phyloP scores from a whole-genome alignment of 2,113 vertebrate genomes.

The Aphyosemion australe region DNA sequence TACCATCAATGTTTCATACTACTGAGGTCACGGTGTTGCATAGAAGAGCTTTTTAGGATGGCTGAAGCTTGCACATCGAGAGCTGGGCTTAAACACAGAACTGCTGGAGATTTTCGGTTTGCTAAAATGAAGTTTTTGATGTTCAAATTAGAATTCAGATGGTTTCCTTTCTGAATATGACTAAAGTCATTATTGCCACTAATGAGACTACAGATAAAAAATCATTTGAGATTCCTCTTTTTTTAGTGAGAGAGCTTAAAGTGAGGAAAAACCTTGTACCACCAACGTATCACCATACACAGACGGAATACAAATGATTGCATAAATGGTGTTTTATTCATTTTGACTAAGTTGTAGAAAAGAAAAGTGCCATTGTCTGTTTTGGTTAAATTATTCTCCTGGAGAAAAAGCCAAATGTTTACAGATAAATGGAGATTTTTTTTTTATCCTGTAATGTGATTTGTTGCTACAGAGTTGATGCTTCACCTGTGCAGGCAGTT shows the following conservation, averaged over 20 bases:
- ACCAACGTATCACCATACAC: not conserved
- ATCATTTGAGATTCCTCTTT: slow-evolving; percentile 6
- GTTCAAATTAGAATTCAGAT: not conserved
- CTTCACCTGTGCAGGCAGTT: too few species aligned
- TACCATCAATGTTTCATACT: too few species aligned
- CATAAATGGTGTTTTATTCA: not conserved
- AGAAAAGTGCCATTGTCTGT: not conserved
- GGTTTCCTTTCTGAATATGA: not conserved
- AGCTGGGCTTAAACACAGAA: not conserved
- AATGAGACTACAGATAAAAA: not conserved
- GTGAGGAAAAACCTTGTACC: slow-evolving; percentile 1
- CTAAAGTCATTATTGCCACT: not conserved
- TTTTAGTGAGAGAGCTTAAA: not conserved
- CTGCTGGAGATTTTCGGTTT: not conserved
- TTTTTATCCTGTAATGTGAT: too few species aligned
- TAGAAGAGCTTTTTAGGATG: too few species aligned
- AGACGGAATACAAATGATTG: not conserved
- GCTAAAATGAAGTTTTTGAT: not conserved
- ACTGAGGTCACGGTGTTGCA: too few species aligned
- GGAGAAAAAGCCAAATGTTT: not conserved
- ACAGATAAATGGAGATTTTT: not conserved
- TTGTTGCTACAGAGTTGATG: too few species aligned
- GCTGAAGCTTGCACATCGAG: too few species aligned
- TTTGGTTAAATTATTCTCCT: not conserved
- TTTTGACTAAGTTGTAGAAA: not conserved